Conservation (phyloP, 2,888 invertebrate species). For the Chalcosyrphus nemorum region DNA sequence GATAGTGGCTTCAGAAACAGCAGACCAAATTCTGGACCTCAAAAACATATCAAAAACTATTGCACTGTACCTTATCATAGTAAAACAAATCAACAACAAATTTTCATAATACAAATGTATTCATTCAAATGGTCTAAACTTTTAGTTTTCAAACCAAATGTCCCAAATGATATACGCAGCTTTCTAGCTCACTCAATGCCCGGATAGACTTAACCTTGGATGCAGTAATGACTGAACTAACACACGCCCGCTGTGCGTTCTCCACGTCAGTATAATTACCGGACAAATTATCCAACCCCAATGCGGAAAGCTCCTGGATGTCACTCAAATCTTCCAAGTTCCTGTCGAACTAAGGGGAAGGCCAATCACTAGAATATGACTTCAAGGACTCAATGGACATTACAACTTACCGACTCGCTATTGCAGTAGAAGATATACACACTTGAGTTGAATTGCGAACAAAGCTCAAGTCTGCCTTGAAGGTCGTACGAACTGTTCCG, state of each 20-base stretch:
- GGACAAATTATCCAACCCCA: neutral
- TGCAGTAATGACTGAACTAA: neutral
- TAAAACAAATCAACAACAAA: too few relatives aligned
- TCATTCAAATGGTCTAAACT: too few relatives aligned
- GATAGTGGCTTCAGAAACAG: too few relatives aligned
- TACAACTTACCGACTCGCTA: neutral
- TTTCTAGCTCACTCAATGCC: neutral
- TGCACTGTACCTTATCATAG: too few relatives aligned
- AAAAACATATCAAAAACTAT: too few relatives aligned
- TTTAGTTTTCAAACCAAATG: neutral
- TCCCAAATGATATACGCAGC: neutral
- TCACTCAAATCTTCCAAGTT: neutral
- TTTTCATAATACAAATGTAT: too few relatives aligned
- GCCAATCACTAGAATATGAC: neutral
- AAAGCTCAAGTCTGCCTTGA: neutral
- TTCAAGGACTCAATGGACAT: neutral
- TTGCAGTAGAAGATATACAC: neutral
- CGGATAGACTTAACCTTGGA: neutral
- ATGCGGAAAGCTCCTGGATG: neutral
- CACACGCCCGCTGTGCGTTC: neutral
- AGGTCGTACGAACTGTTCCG: neutral
- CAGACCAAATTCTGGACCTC: too few relatives aligned
- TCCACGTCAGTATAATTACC: neutral
- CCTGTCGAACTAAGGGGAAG: neutral
- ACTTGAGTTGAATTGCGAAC: neutral